Base-by-base conservation (phyloP, 2,113 vertebrate genomes). In the Acanthochromis polyacanthus region DNA sequence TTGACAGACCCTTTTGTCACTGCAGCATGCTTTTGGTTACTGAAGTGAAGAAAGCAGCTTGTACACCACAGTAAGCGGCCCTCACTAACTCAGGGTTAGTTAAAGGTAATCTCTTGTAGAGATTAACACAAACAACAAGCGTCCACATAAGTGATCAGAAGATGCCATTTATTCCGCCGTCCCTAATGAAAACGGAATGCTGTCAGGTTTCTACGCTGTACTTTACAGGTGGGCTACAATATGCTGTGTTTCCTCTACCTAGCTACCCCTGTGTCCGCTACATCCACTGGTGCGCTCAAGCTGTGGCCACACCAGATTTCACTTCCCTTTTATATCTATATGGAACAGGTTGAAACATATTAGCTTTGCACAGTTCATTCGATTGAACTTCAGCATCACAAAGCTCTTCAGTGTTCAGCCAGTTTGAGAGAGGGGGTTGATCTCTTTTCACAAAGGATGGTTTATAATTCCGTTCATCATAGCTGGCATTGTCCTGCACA, bases 1-100 rank as follows among this genome's bases (percentile, higher is more conserved):
- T 43, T 56, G 20, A 58, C 36, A 36, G 15, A 40, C 30, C 53
- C 15, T 60, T 40, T 58, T 73, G 40, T 64, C 25, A 64, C 16
- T 63, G 59, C 12, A 22, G 25, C 8, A 28, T 25, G 20, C 16
- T 76, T 71, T 43, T 68, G 16, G 38, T 19, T 43, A 45, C 19
- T 65, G 10, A 45, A 55, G 30, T 15, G 36, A 25, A 68, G 50
- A 28, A 56, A 40, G 17, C 4, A 19, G 22, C 22, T 55, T 55
- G 22, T 30, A 22, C 1, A 43, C 20, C 4, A 16, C 17, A 28
- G 30, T 30, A 55, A 48, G 46, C 19, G 40, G 14, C 19, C 8
- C 3, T 66, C 14, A 68, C n/a, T 59, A 46, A 66, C 22, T 12
- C 22, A 32, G 15, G 20, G 36, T 28, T 20, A 38, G 0, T 38